Conservation (phyloP, 2,113 vertebrate genomes). For the Sinocyclocheilus grahami region DNA sequence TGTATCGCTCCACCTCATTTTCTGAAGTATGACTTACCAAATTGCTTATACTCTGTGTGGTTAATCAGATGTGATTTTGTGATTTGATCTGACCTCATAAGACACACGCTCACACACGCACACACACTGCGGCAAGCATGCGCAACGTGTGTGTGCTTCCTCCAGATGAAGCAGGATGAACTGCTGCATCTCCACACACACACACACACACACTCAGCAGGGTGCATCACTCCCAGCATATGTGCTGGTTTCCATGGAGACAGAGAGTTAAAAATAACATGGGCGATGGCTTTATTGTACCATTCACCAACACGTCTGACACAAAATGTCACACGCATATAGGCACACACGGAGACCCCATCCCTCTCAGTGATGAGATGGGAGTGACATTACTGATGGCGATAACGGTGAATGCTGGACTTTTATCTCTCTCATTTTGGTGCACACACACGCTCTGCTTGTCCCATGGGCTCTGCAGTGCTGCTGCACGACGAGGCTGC, state of each 20-base stretch:
- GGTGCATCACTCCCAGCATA: slow-evolving; percentile 55
- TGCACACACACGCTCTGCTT: slow-evolving; percentile 19
- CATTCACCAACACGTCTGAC: slow-evolving; percentile 57
- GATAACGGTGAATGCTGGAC: slow-evolving; percentile 28
- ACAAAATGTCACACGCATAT: slow-evolving; percentile 50
- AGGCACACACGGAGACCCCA: slow-evolving; percentile 42
- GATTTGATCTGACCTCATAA: slow-evolving; percentile 42
- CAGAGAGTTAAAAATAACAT: slow-evolving; percentile 63
- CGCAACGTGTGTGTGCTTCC: slow-evolving; percentile 18
- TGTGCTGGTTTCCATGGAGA: slow-evolving; percentile 69
- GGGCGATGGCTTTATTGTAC: slow-evolving; percentile 61
- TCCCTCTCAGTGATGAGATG: neutral
- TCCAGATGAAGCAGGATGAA: slow-evolving; percentile 48
- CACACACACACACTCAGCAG: slow-evolving; percentile 38
- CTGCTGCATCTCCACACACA: slow-evolving; percentile 45
- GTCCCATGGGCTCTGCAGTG: slow-evolving; percentile 55
- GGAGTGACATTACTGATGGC: slow-evolving; percentile 32
- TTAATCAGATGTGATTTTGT: slow-evolving; percentile 8
- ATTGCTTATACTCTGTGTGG: neutral
- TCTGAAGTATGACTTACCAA: neutral
- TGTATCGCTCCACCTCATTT: neutral
- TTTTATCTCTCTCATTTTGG: neutral
- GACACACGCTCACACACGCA: slow-evolving; percentile 47
- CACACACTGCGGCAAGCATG: slow-evolving; percentile 39
- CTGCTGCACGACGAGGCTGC: slow-evolving; percentile 52